Base-by-base conservation (phyloP, 2,888 invertebrate genomes). In the Machimus rusticus region DNA sequence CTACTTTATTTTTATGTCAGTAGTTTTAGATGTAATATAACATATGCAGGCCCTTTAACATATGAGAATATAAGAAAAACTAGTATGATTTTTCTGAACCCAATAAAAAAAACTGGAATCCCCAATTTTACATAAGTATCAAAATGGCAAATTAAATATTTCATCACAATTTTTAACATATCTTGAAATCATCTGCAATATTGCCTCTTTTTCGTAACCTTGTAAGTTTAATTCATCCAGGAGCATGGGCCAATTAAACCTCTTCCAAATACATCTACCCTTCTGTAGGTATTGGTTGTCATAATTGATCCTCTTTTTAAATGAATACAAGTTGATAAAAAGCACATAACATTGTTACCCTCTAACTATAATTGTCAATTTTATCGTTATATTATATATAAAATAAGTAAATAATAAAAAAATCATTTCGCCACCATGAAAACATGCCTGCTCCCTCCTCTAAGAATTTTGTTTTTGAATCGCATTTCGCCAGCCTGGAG, bases 261-360 rank as follows among this genome's bases (percentile, higher is more conserved):
- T 23, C 16, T 66, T 66, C 66, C 66, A 66, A 51, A 66, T 66
- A 66, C 66, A 66, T 66, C 66, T 66, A 66, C 66, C 66, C 66
- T 23, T 66, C 28, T 66, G 66, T 66, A 66, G 66, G 66, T 66
- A 66, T 66, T 66, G 66, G 66, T 66, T 66, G 37, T 82, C 82
- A 57, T 37, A 82, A 82, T 57, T 82, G 57, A 57, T 77, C 28
- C 74, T 74, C 55, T 51, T 39, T 39, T 19, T 46, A 82, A 86
- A 86, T 51, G 39, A 87, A 23, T 43, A 87, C 34, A 84, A 74
- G 74, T 86, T 37, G 46, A 76, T 86, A 79, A 86, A 88, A 86
- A 88, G 88, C 88, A 88, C 88, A 88, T 88, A 88, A 88, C 88
- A 88, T 88, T 88, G 77, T 88, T 82, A 77, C 51, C 66, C 46